Evolutionary conservation across 2,888 invertebrate genomes (phyloP).

Genomic region (Hypselothyrea guttata): DNA sequence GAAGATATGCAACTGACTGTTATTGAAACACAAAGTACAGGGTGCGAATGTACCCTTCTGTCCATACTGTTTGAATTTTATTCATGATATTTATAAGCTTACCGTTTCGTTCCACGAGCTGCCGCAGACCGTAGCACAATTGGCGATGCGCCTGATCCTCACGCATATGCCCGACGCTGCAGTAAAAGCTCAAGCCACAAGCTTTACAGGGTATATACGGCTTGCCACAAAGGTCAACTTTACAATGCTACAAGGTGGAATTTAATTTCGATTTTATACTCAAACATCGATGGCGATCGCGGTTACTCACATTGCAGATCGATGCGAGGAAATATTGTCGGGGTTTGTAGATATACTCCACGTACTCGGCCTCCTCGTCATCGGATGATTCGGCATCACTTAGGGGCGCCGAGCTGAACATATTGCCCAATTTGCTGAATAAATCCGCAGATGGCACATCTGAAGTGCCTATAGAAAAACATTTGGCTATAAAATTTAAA

Average conservation of each 20-base stretch:
- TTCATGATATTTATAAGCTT: too few species aligned
- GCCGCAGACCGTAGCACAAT: conserved; percentile 85
- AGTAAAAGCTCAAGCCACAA: conserved; percentile 87
- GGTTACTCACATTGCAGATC: conserved; percentile 83
- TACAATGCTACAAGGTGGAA: conserved; percentile 69
- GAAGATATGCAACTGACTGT: too few species aligned
- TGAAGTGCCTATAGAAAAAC: neutral
- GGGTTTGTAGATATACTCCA: conserved; percentile 86
- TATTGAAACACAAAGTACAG: too few species aligned
- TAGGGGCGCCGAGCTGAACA: conserved; percentile 74
- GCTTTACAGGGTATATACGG: conserved; percentile 79
- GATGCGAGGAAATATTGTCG: conserved; percentile 86
- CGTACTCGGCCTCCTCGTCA: conserved; percentile 84
- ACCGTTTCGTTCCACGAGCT: conserved; percentile 85
- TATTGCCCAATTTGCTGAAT: conserved; percentile 75
- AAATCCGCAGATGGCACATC: conserved; percentile 61
- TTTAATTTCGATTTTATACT: neutral
- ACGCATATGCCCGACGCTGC: conserved; percentile 85
- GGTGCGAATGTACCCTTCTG: too few species aligned
- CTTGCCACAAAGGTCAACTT: conserved; percentile 67
- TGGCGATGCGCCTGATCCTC: conserved; percentile 85
- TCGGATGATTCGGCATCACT: conserved; percentile 79
- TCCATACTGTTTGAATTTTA: too few species aligned
- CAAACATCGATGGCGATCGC: neutral
- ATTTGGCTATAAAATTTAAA: conserved; percentile 7